Conservation (phyloP, 2,888 invertebrate species). For the Tubulanus polymorphus region DNA sequence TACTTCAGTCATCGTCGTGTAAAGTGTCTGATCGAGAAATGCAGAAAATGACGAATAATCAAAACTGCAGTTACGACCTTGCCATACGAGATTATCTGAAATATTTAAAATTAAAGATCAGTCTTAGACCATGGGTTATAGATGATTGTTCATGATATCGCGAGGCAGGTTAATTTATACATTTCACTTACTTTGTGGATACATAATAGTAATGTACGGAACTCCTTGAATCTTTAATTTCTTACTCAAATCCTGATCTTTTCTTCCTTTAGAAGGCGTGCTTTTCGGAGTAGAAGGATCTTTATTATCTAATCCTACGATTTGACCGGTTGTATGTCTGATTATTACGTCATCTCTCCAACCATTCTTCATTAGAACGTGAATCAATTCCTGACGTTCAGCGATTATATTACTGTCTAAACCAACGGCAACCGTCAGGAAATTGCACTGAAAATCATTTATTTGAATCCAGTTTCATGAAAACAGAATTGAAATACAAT, state of each 20-base stretch:
- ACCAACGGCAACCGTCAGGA: conserved; percentile 42
- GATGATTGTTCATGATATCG: too few species aligned
- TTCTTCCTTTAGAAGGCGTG: not conserved
- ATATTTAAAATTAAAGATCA: not conserved
- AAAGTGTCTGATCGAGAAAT: conserved; percentile 41
- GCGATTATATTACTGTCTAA: conserved; percentile 24
- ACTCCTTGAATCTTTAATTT: conserved; percentile 51
- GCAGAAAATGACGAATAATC: conserved; percentile 43
- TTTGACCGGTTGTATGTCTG: conserved; percentile 45
- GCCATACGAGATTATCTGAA: conserved; percentile 50
- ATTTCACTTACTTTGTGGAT: conserved; percentile 42
- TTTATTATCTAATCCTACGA: too few species aligned
- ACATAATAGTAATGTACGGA: conserved; percentile 48
- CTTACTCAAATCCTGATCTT: too few species aligned
- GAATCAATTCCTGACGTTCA: conserved; percentile 40
- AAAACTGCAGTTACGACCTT: conserved; percentile 49
- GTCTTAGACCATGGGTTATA: not conserved
- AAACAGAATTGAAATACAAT: too few species aligned
- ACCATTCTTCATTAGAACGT: conserved; percentile 41
- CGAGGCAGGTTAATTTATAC: too few species aligned
- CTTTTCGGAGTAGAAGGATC: too few species aligned
- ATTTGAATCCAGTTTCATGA: too few species aligned
- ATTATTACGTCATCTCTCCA: conserved; percentile 45
- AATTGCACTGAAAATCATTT: conserved; percentile 42
- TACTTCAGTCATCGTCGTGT: not conserved